Evolutionary conservation across 2,797 vertebrate genomes (phyloP).

Genomic region (Cuniculus paca): DNA sequence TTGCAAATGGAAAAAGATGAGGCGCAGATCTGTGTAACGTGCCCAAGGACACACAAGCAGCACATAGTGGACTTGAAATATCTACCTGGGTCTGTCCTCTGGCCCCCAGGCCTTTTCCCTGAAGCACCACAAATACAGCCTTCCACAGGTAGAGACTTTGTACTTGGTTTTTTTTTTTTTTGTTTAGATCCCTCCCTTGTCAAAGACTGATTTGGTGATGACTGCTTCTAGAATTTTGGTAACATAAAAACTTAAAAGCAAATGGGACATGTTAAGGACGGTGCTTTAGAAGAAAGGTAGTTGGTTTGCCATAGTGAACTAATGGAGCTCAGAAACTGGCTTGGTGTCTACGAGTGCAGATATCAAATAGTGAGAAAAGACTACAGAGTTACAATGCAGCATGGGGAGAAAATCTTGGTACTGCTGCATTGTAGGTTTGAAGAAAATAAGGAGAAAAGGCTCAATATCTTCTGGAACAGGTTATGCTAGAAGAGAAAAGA

Average conservation of each 20-base stretch:
- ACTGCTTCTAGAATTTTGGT: constrained; percentile 12
- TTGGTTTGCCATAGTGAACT: background rate
- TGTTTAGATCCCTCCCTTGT: background rate
- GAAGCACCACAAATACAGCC: background rate
- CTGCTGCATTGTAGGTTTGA: background rate
- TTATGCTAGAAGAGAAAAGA: background rate
- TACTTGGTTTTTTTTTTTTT: background rate
- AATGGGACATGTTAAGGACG: background rate
- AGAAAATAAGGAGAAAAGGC: background rate
- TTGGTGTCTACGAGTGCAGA: background rate
- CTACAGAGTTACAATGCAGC: background rate
- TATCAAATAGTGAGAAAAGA: background rate
- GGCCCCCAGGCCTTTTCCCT: background rate
- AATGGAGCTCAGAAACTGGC: background rate
- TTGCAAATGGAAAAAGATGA: background rate
- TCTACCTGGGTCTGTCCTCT: background rate
- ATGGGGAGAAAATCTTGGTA: background rate
- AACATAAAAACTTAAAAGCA: constrained; percentile 20
- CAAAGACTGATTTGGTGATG: background rate
- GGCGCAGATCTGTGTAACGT: background rate
- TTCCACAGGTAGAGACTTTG: background rate
- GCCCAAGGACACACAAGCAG: background rate
- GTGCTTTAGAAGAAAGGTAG: background rate
- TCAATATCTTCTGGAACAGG: background rate
- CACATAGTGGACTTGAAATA: background rate